A percentile compares a stretch with the other conserved stretches of the same genome.
Evolutionary conservation across 2,113 vertebrate genomes (phyloP).

Genomic region (Hippoglossus stenolepis): DNA sequence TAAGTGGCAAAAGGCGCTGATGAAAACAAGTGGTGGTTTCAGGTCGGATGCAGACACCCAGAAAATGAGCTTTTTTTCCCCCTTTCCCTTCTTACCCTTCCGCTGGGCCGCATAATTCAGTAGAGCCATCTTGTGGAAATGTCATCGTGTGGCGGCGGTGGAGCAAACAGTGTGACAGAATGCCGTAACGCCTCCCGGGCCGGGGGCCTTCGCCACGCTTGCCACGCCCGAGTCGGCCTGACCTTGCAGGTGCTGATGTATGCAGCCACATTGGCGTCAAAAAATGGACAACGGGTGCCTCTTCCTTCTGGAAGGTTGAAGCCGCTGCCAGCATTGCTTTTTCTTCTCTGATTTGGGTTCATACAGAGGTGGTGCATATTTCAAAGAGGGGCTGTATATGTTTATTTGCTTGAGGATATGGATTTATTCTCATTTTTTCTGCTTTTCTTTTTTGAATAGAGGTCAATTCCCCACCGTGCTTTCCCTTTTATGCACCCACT

Average conservation of each 20-base stretch:
- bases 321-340: constrained; percentile 25
- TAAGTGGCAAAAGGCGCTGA: constrained; percentile 76
- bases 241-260: constrained; percentile 81
- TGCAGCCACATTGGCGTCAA: constrained; percentile 64
- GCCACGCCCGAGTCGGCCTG: constrained; percentile 67
- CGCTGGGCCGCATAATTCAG: constrained; percentile 76
- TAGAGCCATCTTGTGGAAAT: constrained; percentile 80
- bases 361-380: constrained; percentile 69
- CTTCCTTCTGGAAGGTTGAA: constrained; percentile 54
- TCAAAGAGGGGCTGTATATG: constrained; percentile 51
- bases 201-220: constrained; percentile 60
- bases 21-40: constrained; percentile 82
- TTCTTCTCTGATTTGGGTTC: constrained; percentile 55
- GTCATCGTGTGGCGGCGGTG: constrained; percentile 75
- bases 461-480: constrained; percentile 71
- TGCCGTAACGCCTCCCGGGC: constrained; percentile 65
- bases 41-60: constrained; percentile 80
- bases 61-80: constrained; percentile 75
- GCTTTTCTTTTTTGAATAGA: constrained; percentile 65
- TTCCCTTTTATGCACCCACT: constrained; percentile 67
- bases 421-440: constrained; percentile 47
- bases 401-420: constrained; percentile 70
- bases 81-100: constrained; percentile 73
- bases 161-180: constrained; percentile 79
- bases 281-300: constrained; percentile 65